Evolutionary conservation across 1,140 invertebrate species (phyloP).

Genomic region (Tribolium madens): DNA sequence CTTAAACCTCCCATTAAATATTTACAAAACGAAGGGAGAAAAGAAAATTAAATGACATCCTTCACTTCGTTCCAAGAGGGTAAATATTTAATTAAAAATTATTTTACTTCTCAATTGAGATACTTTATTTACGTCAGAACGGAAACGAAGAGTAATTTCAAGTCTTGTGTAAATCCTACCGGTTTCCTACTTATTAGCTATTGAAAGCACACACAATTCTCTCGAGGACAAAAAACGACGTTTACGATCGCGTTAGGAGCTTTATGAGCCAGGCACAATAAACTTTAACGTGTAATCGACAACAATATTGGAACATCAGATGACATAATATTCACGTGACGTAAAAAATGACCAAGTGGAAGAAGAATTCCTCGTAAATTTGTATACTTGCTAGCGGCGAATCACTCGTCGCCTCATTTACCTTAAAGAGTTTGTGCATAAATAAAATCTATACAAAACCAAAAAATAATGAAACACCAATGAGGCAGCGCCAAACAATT

Average conservation of each 20-base stretch:
- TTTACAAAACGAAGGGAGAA: slow-evolving; percentile 33
- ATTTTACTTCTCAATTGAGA: slow-evolving; percentile 29
- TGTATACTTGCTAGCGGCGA: background rate
- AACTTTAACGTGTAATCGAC: slow-evolving; percentile 26
- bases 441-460: no score
- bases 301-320: slow-evolving; percentile 26
- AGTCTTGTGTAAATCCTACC: slow-evolving; percentile 17
- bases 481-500: no score
- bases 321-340: slow-evolving; percentile 26
- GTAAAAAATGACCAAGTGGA: slow-evolving; percentile 33
- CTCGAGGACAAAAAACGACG: slow-evolving; percentile 20
- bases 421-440: background rate
- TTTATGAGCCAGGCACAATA: slow-evolving; percentile 17
- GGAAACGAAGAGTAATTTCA: slow-evolving; percentile 11
- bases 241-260: slow-evolving; percentile 2
- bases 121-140: slow-evolving; percentile 25
- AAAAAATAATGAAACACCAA: no score
- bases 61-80: slow-evolving; percentile 25
- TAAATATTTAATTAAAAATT: slow-evolving; percentile 39
- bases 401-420: slow-evolving; percentile 9
- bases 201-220: slow-evolving; percentile 1
- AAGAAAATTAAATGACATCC: slow-evolving; percentile 39
- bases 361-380: slow-evolving; percentile 32
- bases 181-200: slow-evolving; percentile 30
- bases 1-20: slow-evolving; percentile 34